Evolutionary conservation across 2,113 vertebrate species (phyloP), one percentile per base, ranked within the genome.

Genomic region (Azemiops feae): DNA sequence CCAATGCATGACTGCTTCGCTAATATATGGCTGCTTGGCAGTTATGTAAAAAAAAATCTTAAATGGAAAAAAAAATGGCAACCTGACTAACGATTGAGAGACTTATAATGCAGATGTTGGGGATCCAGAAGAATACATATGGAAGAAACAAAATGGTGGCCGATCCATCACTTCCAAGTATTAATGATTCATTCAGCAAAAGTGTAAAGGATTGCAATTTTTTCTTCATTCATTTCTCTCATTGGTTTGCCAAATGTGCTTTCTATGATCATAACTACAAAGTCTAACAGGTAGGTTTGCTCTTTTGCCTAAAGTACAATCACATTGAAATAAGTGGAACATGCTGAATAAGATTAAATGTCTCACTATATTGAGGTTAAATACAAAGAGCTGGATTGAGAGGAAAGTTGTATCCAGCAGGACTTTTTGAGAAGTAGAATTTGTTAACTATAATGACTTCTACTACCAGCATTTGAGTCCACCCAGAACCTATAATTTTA

Each of bases 61-160:
- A 47, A 1, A 93, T 39, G 16, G 23, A 1, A 0, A 27, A 50
- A 50, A 7, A 14, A 86, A n/a, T 55, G 88, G 22, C 0, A 3
- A 0, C 22, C 4, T 47, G 2, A 43, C 8, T 86, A 54, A 34
- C 60, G 4, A 5, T 53, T 2, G 20, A 57, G 39, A 0, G 0
- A 0, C 1, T 27, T 87, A 50, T 1, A 5, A 4, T 2, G 4
- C 45, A 50, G 12, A 50, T 50, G 11, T 87, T 14, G 30, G 4
- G 5, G 64, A 34, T 74, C n/a, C 14, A 74, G 69, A 81, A 20
- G 18, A 81, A 39, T 30, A 30, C 0, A 30, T 4, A 50, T 50
- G 12, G 45, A 30, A 87, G 25, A 87, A 27, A 14, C 45, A 30
- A 87, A 87, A 50, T 87, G 45, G 85, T 18, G 45, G 34, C 22